phyloP scores from a whole-genome alignment of 2,888 invertebrate genomes.

The Exocentrus adspersus region DNA sequence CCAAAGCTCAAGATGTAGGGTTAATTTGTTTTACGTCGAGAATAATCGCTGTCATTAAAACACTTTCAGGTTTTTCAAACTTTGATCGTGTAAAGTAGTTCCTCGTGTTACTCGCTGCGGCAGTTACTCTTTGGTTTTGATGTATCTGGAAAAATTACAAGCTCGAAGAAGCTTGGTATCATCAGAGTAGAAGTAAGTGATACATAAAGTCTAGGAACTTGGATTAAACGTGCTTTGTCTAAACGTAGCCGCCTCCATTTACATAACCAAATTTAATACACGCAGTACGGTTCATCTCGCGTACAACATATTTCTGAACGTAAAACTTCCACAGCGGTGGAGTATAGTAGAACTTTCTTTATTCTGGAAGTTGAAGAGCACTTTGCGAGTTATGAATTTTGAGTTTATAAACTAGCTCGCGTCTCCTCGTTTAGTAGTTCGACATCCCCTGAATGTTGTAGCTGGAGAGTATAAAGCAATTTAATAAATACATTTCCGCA shows the following conservation, averaged over 20 bases:
- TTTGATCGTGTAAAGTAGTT: too few species aligned
- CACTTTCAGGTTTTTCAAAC: too few species aligned
- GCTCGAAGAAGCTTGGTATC: too few species aligned
- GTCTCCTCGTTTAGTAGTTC: conserved; percentile 21
- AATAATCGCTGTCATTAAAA: too few species aligned
- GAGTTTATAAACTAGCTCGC: conserved; percentile 33
- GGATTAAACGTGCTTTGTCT: too few species aligned
- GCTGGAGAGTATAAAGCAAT: conserved; percentile 33
- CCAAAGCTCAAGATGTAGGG: neutral
- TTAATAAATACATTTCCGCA: conserved; percentile 33
- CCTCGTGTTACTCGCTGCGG: too few species aligned
- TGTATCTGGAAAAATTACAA: too few species aligned
- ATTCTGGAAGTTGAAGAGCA: conserved; percentile 22
- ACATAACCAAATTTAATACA: neutral
- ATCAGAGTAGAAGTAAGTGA: too few species aligned
- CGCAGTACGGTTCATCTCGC: neutral
- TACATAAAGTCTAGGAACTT: too few species aligned
- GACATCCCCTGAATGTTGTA: conserved; percentile 29
- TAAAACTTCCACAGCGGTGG: neutral
- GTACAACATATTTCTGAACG: neutral
- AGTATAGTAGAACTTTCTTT: conserved; percentile 20
- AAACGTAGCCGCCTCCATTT: neutral
- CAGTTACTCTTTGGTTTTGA: too few species aligned
- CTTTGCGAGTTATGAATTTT: conserved; percentile 33
- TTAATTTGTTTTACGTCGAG: neutral